phyloP scores from a whole-genome alignment of 1,140 invertebrate species.

The Condylostylus longicornis region DNA sequence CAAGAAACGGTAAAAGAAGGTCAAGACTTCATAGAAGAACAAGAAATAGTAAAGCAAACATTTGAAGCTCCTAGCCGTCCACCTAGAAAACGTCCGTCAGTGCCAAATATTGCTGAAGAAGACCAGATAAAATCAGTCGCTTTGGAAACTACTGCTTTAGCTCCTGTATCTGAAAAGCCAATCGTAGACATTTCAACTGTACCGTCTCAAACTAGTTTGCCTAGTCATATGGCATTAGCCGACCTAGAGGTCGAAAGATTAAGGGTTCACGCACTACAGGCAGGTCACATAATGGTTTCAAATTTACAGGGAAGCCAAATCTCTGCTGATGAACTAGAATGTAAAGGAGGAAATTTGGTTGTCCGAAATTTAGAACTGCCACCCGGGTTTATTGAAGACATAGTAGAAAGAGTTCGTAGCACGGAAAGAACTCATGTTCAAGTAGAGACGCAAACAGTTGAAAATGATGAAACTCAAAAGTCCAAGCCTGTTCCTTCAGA shows the following conservation, averaged over 20 bases:
- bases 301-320: constrained; percentile 59
- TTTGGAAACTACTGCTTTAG: constrained; percentile 1
- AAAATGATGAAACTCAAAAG: constrained; percentile 22
- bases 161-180: constrained; percentile 8
- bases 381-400: constrained; percentile 43
- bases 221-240: constrained; percentile 42
- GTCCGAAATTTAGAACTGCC: constrained; percentile 49
- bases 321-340: constrained; percentile 37
- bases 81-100: constrained; percentile 16
- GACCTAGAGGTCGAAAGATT: constrained; percentile 61
- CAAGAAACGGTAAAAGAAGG: no score
- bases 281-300: constrained; percentile 59
- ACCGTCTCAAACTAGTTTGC: constrained; percentile 3
- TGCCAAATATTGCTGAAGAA: constrained; percentile 4
- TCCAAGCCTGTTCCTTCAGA: constrained; percentile 11
- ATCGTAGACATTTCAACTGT: constrained; percentile 7
- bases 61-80: constrained; percentile 9
- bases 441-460: constrained; percentile 21
- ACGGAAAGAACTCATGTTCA: constrained; percentile 16
- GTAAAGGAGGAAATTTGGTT: constrained; percentile 42
- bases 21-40: neutral
- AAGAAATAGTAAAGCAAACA: neutral
- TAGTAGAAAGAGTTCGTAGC: constrained; percentile 32
- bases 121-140: neutral
- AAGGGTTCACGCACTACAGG: constrained; percentile 58